Conservation (phyloP, 2,797 vertebrate genomes). For the Heterohyrax brucei region DNA sequence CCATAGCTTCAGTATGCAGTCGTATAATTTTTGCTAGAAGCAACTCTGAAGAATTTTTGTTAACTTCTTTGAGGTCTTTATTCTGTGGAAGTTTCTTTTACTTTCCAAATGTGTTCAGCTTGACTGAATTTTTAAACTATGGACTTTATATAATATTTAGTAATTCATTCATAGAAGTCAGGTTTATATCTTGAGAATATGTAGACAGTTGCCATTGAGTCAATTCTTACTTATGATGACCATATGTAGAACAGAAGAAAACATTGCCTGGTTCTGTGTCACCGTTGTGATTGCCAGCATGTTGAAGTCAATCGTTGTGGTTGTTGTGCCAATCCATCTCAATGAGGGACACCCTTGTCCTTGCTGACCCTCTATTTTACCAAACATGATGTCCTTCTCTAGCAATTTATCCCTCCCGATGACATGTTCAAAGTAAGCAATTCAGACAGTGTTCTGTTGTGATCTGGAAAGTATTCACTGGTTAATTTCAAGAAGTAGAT, state of each 20-base stretch:
- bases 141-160: neutral
- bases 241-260: no score
- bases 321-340: no score
- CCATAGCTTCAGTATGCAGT: constrained; percentile 20
- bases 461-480: neutral
- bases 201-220: neutral
- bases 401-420: neutral
- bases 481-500: neutral
- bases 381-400: no score
- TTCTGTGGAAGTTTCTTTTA: constrained; percentile 29
- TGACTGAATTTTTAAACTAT: constrained; percentile 20
- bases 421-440: neutral
- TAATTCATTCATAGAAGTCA: neutral
- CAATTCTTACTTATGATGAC: no score
- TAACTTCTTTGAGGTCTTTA: constrained; percentile 10
- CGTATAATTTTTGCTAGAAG: constrained; percentile 8
- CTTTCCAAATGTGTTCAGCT: neutral
- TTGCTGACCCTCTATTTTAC: neutral
- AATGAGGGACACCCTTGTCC: no score
- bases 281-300: no score
- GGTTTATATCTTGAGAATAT: neutral
- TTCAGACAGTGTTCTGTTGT: neutral
- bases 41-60: neutral
- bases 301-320: no score
- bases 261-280: no score